Evolutionary conservation across 2,113 vertebrate genomes (phyloP).

Genomic region (Cinclus cinclus): DNA sequence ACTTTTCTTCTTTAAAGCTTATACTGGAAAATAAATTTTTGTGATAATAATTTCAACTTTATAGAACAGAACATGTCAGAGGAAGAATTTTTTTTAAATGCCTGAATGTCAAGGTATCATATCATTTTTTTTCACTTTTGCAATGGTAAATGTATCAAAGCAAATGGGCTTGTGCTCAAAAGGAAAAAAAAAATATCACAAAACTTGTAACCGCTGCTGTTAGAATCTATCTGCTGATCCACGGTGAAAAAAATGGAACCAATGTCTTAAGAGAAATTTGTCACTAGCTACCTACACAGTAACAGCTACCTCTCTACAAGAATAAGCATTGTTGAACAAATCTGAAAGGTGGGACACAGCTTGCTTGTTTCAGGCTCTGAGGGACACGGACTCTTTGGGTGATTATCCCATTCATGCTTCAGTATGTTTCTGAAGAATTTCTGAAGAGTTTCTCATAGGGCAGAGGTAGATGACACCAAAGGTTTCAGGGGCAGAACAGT

Average conservation of each 20-base stretch:
- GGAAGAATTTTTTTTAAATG: neutral
- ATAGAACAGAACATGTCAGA: neutral
- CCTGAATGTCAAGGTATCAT: neutral
- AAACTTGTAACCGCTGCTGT: neutral
- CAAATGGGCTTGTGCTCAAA: neutral
- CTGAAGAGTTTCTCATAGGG: neutral
- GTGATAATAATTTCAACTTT: neutral
- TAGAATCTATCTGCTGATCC: neutral
- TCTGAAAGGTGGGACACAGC: neutral
- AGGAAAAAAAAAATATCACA: neutral
- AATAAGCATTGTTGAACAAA: neutral
- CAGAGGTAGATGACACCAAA: neutral
- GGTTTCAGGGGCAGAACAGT: neutral
- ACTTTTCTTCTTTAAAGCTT: neutral
- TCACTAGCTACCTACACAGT: neutral
- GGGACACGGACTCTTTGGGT: neutral
- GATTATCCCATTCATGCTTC: neutral
- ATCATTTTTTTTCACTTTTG: neutral
- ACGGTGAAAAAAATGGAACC: neutral
- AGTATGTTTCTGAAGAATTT: neutral
- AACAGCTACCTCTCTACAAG: neutral
- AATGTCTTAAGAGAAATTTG: neutral
- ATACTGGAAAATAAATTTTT: neutral
- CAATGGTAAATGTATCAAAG: neutral
- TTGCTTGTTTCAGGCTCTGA: neutral